phyloP scores from a whole-genome alignment of 2,797 vertebrate species.

The Propithecus perrieri region DNA sequence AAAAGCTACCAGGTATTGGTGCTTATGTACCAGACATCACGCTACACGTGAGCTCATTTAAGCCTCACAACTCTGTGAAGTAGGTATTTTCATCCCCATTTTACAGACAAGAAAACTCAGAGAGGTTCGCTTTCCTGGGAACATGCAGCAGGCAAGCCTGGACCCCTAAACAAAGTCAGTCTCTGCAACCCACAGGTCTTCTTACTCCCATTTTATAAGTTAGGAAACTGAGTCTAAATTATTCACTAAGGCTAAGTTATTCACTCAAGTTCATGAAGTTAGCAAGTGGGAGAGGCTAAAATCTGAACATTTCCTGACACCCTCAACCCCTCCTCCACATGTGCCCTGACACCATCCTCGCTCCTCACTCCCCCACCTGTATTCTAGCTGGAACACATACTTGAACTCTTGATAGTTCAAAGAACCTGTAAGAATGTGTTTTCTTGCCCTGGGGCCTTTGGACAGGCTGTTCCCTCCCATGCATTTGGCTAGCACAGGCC shows the following conservation, averaged over 20 bases:
- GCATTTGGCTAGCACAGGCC: neutral
- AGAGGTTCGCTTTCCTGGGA: neutral
- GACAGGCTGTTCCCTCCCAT: neutral
- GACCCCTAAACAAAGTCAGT: neutral
- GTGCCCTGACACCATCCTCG: neutral
- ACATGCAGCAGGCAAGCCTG: neutral
- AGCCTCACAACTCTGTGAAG: neutral
- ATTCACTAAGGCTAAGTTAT: neutral
- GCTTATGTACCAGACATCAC: neutral
- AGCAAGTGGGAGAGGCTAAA: neutral
- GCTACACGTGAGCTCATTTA: neutral
- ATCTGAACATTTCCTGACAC: neutral
- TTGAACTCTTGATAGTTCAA: neutral
- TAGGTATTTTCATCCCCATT: neutral
- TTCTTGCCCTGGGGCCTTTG: neutral
- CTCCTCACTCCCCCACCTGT: neutral
- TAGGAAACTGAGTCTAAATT: neutral
- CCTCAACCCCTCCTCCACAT: accelerated
- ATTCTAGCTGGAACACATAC: neutral
- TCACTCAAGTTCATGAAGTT: neutral
- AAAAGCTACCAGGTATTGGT: neutral
- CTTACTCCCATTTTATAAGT: neutral
- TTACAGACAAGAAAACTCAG: neutral
- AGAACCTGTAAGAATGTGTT: conserved; percentile 26
- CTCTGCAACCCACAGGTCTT: neutral